Conservation (phyloP, 2,888 invertebrate species). For the Shargacucullia verbasci region DNA sequence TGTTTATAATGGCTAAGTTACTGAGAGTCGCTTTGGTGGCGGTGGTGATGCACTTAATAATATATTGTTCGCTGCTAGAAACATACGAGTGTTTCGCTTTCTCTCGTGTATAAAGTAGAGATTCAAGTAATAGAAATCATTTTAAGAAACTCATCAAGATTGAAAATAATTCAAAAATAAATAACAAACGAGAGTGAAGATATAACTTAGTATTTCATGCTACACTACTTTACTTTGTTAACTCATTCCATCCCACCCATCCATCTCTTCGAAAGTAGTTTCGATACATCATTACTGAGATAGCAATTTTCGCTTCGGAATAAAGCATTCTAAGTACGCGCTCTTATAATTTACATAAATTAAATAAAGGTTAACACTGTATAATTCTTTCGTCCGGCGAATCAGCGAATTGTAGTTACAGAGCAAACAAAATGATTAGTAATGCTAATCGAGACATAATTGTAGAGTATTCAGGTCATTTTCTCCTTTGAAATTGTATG, state of each 20-base stretch:
- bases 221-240: not conserved
- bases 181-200: too few relatives aligned
- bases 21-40: too few relatives aligned
- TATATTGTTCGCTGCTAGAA: too few relatives aligned
- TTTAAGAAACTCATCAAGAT: too few relatives aligned
- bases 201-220: too few relatives aligned
- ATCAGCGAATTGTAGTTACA: constrained; percentile 67
- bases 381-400: constrained; percentile 66
- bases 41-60: too few relatives aligned
- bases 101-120: too few relatives aligned
- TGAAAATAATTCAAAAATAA: too few relatives aligned
- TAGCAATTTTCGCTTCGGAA: constrained; percentile 61
- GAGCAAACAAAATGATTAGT: constrained; percentile 73
- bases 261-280: constrained; percentile 21
- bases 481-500: constrained; percentile 64
- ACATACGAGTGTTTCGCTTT: too few relatives aligned
- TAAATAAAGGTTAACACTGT: constrained; percentile 73
- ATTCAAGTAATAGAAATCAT: too few relatives aligned
- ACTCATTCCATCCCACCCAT: constrained; percentile 1
- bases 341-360: constrained; percentile 79
- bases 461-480: constrained; percentile 61
- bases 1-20: too few relatives aligned
- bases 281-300: constrained; percentile 42
- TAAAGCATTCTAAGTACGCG: constrained; percentile 57
- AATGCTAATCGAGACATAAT: constrained; percentile 75